Percentiles rank a stretch among this genome's conserved stretches.
phyloP scores from a whole-genome alignment of 2,797 vertebrate genomes.

The Enoplosus armatus region DNA sequence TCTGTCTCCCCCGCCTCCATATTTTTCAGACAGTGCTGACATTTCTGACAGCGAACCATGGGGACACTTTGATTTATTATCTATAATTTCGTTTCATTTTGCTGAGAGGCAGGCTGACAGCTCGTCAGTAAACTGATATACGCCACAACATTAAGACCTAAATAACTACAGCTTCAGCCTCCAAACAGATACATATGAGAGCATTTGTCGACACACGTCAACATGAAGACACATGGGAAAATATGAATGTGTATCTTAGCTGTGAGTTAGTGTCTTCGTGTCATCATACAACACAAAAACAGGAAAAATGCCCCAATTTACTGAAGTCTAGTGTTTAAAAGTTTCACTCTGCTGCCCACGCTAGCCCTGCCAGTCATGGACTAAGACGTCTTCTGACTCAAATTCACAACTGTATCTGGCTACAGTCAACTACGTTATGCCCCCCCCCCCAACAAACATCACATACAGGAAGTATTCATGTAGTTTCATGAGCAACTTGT shows the following conservation, averaged over 20 bases:
- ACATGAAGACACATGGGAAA: neutral
- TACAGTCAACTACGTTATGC: neutral
- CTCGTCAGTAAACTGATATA: neutral
- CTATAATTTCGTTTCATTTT: neutral
- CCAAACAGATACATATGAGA: neutral
- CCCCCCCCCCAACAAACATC: neutral
- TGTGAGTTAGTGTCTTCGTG: neutral
- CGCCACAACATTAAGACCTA: neutral
- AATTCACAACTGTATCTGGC: neutral
- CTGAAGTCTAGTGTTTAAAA: neutral
- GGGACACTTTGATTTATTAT: neutral
- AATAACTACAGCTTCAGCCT: neutral
- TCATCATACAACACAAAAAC: neutral
- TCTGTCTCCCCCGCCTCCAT: neutral
- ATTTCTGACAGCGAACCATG: neutral
- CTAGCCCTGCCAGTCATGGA: neutral
- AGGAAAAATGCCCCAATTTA: neutral
- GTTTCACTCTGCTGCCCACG: neutral
- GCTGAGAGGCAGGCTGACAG: neutral
- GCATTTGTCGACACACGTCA: neutral
- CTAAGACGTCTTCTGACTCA: neutral
- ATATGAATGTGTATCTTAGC: neutral
- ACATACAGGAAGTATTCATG: neutral
- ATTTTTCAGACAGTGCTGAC: slow-evolving; percentile 1
- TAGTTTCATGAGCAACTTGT: neutral